phyloP scores from a whole-genome alignment of 2,797 vertebrate genomes.

The Apodemus agrarius region DNA sequence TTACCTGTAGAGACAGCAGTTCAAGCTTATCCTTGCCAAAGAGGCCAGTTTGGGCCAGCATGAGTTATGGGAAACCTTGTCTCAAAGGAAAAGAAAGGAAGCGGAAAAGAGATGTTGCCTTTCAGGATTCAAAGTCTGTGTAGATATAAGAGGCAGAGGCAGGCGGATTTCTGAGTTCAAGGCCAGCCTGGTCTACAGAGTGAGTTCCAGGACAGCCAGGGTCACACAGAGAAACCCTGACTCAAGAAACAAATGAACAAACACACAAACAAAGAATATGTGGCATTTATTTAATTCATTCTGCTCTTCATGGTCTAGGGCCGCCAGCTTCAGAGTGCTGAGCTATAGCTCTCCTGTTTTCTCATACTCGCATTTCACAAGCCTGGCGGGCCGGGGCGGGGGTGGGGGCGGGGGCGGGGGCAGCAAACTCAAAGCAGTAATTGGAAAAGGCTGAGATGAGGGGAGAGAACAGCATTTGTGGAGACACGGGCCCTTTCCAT shows the following conservation, averaged over 20 bases:
- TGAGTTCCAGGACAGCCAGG: too few species aligned
- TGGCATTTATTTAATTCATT: neutral
- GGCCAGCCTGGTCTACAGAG: too few species aligned
- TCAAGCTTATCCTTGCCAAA: neutral
- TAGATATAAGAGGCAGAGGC: neutral
- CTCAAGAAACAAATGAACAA: too few species aligned
- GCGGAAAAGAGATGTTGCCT: neutral
- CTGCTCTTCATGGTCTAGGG: neutral
- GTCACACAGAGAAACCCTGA: too few species aligned
- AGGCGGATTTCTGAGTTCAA: too few species aligned
- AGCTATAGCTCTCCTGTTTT: neutral
- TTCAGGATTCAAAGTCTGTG: neutral
- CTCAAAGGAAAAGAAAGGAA: neutral
- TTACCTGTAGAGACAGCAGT: neutral
- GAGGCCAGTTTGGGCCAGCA: neutral
- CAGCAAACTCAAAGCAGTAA: neutral
- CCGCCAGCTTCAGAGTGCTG: neutral
- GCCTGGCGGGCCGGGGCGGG: neutral
- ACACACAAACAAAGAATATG: too few species aligned
- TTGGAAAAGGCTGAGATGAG: neutral
- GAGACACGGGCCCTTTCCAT: neutral
- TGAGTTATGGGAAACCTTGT: neutral
- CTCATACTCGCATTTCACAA: neutral
- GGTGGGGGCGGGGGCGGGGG: accelerated
- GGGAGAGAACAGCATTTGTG: neutral